Evolutionary conservation across 2,888 invertebrate genomes (phyloP), one percentile per base, ranked within the genome.

Genomic region (Rhimphoctona megacephalus): DNA sequence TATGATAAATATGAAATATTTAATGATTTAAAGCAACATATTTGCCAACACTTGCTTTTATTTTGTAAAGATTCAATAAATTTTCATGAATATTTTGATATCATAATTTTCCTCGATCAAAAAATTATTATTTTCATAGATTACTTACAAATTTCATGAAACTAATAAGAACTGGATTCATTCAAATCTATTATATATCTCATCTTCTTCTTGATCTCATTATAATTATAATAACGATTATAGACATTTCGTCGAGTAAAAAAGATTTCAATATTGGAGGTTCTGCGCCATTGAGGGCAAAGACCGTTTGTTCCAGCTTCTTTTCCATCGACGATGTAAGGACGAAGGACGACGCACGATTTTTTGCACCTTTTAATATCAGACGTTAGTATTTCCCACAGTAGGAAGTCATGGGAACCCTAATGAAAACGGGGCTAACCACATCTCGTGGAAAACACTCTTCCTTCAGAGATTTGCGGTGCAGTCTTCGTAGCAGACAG

Each of bases 371-470:
- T 89, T 91, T 91, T 91, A 92, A 93, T 94, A 92, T 93, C 92
- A 93, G 91, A 94, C 94, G 93, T 93, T 93, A 89, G 89, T 90
- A 90, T 94, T 94, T 94, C 94, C 92, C 94, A 94, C 92, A 94
- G 92, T 89, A 90, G 90, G 90, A 93, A 93, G 91, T 92, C 92
- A 90, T 91, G 91, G 90, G 91, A 91, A 91, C 87, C 84, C 83
- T 67, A 64, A 82, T 79, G 54, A 67, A 61, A 79, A 79, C 49
- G 33, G 86, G 86, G 81, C 64, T 81, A 81, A 49, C 74, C 73
- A 76, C 80, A 85, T 90, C 88, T 90, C 87, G 88, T 88, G 90
- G 77, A 89, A 91, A 90, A 91, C 81, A 90, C 87, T 89, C 86
- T 77, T 87, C 86, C 80, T 82, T 87, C 89, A 79, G 86, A 92